Conservation (phyloP, 2,888 invertebrate genomes). For the Caenorhabditis japonica region DNA sequence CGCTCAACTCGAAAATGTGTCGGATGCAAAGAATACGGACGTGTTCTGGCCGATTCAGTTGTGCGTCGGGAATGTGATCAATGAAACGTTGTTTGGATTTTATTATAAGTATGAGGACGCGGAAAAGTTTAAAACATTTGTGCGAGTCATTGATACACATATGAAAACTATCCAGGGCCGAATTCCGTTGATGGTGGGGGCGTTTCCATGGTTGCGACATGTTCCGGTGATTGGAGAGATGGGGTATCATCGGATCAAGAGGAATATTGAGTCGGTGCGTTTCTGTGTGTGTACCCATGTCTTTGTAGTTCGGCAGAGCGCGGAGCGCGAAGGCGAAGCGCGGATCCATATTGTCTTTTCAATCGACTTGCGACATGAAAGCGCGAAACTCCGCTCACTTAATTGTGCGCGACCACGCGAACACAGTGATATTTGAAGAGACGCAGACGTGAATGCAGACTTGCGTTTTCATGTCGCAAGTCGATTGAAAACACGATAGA, state of each 20-base stretch:
- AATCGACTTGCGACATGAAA: no score
- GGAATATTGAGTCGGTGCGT: conserved; percentile 22
- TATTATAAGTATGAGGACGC: conserved; percentile 49
- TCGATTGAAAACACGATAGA: no score
- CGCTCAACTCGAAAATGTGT: conserved; percentile 28
- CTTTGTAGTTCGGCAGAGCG: no score
- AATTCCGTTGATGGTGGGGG: conserved; percentile 10
- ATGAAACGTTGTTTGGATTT: conserved; percentile 58
- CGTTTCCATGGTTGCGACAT: conserved; percentile 37
- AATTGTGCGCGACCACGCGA: no score
- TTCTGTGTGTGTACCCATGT: no score
- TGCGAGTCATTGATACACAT: conserved; percentile 15
- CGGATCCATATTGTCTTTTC: neutral
- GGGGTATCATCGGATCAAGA: conserved; percentile 16
- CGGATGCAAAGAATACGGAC: conserved; percentile 27
- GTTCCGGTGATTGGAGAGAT: conserved; percentile 48
- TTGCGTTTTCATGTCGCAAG: no score
- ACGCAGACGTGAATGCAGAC: no score
- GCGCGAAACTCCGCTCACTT: no score
- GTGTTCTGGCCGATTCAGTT: conserved; percentile 58
- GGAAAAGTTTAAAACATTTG: conserved; percentile 46
- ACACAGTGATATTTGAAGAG: no score
- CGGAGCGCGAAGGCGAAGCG: neutral
- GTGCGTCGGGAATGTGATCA: conserved; percentile 65
- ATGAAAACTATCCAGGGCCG: conserved; percentile 5